Evolutionary conservation across 2,888 invertebrate genomes (phyloP).

Genomic region (Diachrysia chrysitis): DNA sequence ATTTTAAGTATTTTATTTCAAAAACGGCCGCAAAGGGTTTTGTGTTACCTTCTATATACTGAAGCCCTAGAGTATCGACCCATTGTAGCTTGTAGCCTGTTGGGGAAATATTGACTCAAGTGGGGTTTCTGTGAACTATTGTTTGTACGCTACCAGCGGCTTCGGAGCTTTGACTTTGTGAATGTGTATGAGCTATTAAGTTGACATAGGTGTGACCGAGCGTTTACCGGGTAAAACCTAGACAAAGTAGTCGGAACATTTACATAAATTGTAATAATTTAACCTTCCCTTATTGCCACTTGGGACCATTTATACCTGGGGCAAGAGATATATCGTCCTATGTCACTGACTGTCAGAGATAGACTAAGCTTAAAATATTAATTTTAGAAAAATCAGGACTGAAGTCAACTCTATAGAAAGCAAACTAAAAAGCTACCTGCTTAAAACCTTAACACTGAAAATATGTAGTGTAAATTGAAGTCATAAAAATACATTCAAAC

Average conservation of each 20-base stretch:
- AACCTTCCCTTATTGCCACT: background rate
- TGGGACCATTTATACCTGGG: background rate
- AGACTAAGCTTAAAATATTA: too few relatives aligned
- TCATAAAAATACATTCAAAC: background rate
- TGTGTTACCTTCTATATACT: conserved; percentile 67
- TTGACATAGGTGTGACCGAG: conserved; percentile 59
- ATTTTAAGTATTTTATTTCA: conserved; percentile 20
- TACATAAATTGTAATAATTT: background rate
- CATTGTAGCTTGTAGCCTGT: too few relatives aligned
- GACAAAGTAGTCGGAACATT: conserved; percentile 10
- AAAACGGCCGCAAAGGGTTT: conserved; percentile 59
- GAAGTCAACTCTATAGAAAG: too few relatives aligned
- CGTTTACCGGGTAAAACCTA: conserved; percentile 9
- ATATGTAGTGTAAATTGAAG: background rate
- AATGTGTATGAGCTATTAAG: conserved; percentile 48
- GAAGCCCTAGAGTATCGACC: conserved; percentile 76
- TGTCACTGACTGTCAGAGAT: background rate
- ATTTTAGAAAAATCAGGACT: too few relatives aligned
- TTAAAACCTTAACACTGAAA: background rate
- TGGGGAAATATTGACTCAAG: conserved; percentile 83
- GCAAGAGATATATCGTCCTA: background rate
- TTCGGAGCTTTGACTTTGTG: conserved; percentile 55
- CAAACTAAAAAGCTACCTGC: too few relatives aligned
- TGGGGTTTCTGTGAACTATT: conserved; percentile 69
- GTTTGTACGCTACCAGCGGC: conserved; percentile 43